These are phyloP conservation scores for human (Homo sapiens) DNA, from an alignment of 2,113 vertebrate species.

Conservation along the genomic window GRCh38 chr14:32593001-32593500, in stretches of 20 bases:
- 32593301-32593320: background rate
- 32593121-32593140: background rate
- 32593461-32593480: slow-evolving; percentile 41
- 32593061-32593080: background rate
- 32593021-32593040: no score
- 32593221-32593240: background rate
- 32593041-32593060: background rate
- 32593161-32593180: background rate
- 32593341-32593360: slow-evolving; percentile 12
- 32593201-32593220: background rate
- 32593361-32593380: slow-evolving; percentile 36
- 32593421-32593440: slow-evolving; percentile 50
- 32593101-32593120: background rate
- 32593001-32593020: background rate
- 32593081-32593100: background rate
- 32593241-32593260: background rate
- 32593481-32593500: slow-evolving; percentile 61
- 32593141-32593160: background rate
- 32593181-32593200: background rate
- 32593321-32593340: background rate
- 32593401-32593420: background rate
- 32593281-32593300: background rate
- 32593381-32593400: slow-evolving; percentile 18
- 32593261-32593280: background rate
- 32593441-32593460: background rate